A percentile compares a stretch with the other conserved stretches of the same genome.
These are phyloP conservation scores for Byasa hedistus DNA, from an alignment of 2,888 invertebrate genomes.

Conservation along the genomic window DNA sequence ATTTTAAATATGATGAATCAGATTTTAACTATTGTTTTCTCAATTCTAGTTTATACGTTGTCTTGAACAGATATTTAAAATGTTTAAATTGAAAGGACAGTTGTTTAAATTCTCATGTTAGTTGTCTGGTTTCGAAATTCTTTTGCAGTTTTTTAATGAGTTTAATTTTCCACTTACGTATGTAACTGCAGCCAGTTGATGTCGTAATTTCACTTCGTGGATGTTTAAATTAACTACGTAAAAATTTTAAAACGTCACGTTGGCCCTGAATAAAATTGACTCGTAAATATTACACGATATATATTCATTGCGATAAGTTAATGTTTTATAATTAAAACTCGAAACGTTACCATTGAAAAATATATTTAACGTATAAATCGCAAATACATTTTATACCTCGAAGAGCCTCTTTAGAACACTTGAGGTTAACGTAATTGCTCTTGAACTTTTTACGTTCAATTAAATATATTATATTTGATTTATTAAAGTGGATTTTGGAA, in stretches of 20 bases:
- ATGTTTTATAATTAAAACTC: not conserved
- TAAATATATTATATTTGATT: conserved; percentile 2
- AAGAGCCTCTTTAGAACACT: not conserved
- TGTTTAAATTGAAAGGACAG: too few relatives aligned
- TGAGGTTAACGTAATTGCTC: conserved; percentile 2
- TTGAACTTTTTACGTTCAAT: conserved; percentile 5
- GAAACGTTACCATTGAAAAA: conserved; percentile 2
- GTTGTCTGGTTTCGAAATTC: not conserved
- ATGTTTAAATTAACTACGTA: not conserved
- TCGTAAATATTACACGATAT: not conserved
- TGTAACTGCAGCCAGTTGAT: not conserved
- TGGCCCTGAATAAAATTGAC: not conserved
- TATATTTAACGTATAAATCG: conserved; percentile 5
- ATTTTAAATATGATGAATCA: too few relatives aligned
- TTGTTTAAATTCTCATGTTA: too few relatives aligned
- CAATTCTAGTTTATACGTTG: too few relatives aligned
- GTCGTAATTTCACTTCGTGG: not conserved
- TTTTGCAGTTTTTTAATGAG: not conserved
- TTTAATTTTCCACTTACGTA: not conserved
- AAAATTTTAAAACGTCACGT: not conserved
- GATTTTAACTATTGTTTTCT: too few relatives aligned
- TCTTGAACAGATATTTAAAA: too few relatives aligned
- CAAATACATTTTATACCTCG: not conserved
- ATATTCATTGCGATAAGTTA: not conserved
- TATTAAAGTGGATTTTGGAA: not conserved